Base-by-base conservation (phyloP, 2,888 invertebrate genomes). In the Desoria tigrina region DNA sequence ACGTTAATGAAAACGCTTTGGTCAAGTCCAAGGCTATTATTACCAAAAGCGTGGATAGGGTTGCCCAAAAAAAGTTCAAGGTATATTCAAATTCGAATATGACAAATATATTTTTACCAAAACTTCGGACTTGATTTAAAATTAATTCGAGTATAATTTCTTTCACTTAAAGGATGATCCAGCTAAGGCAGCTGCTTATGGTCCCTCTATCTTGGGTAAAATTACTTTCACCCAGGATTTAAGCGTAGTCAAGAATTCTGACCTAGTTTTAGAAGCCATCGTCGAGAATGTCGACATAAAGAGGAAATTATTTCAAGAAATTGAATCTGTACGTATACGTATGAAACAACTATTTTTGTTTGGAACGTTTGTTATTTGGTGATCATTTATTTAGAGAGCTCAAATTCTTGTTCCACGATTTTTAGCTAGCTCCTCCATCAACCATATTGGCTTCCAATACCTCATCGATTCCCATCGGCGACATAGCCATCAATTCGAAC, bases 191-290 rank as follows among this genome's bases (percentile, higher is more conserved):
- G 81, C 81, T 57, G 77, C 77, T 28, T 83, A 82, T 74, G 76
- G 83, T 23, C 72, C 76, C 1, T 79, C 80, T 7, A 79, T 81
- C 0, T 68, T 84, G 59, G 72, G 75, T 24, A 77, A 79, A 26
- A 77, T 85, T 49, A 77, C 73, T 21, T 78, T 79, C 23, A 78
- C 86, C 0, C 86, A 88, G 0, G 84, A 88, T 78, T 79, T 88
- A 1, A 84, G 83, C 42, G 84, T 87, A 16, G 88, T 87, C 0
- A 84, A 86, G 78, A 81, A 84, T 23, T 83, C 88, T 0, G 91
- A 92, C 80, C 80, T 93, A 63, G 88, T 93, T 2, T 85, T 94
- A 16, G 93, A 94, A 81, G 93, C 93, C 9, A 89, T 93, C 77
- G 86, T 92, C 9, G 93, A 94, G 80, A 92, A 92, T 78, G 81